Conservation (phyloP, 2,797 vertebrate species). For the Enteromius radiatus region DNA sequence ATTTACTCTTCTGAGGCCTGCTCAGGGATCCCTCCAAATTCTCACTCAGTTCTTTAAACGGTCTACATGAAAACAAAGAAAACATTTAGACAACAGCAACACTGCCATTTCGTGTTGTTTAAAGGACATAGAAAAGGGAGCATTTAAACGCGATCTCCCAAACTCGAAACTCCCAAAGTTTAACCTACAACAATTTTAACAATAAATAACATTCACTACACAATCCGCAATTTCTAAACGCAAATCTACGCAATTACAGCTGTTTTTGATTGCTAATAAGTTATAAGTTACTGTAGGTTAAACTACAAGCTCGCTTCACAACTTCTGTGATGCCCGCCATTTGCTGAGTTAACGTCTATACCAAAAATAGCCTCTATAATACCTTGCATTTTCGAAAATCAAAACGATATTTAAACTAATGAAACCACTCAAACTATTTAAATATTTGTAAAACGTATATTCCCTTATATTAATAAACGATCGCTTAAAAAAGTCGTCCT, state of each 20-base stretch:
- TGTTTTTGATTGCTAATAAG: background rate
- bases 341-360: background rate
- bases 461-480: background rate
- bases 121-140: rapidly evolving
- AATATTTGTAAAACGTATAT: rapidly evolving
- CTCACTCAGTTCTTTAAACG: slow-evolving; percentile 80
- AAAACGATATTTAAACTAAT: background rate
- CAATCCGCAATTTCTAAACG: no score
- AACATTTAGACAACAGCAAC: background rate
- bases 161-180: background rate
- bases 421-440: no score
- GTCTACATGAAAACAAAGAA: slow-evolving; percentile 57
- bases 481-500: background rate
- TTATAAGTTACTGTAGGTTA: no score
- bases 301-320: background rate
- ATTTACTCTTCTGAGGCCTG: slow-evolving; percentile 73
- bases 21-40: slow-evolving; percentile 77
- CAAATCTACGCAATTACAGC: background rate
- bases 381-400: background rate
- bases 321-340: slow-evolving; percentile 51
- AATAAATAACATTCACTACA: no score
- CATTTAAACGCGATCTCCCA: background rate
- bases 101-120: background rate
- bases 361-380: background rate
- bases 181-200: background rate